Percentiles rank a stretch among this genome's conserved stretches.
Conservation (phyloP, 2,797 vertebrate genomes). For the Typhlichthys subterraneus region DNA sequence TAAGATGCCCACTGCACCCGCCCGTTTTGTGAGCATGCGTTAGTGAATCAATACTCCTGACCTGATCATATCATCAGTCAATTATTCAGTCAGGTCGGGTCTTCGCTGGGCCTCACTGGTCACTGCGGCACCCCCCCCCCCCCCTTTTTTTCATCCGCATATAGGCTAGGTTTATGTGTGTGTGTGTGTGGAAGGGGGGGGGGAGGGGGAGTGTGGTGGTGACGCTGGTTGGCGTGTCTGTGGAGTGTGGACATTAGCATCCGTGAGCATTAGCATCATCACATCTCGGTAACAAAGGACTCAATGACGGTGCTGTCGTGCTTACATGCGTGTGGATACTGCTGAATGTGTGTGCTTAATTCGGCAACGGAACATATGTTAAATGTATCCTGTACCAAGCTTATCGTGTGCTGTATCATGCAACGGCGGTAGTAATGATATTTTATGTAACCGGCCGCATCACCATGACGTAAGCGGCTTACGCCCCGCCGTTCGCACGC, state of each 20-base stretch:
- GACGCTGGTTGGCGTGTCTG: neutral
- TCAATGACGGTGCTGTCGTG: no score
- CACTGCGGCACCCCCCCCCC: neutral
- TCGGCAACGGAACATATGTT: no score
- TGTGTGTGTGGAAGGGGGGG: neutral
- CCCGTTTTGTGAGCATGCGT: neutral
- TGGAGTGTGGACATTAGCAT: neutral
- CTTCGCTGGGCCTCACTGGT: neutral
- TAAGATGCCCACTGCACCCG: neutral
- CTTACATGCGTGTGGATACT: no score
- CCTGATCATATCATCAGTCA: neutral
- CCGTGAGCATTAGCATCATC: neutral
- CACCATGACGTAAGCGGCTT: constrained; percentile 44
- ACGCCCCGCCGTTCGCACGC: constrained; percentile 14
- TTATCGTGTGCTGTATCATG: constrained; percentile 37
- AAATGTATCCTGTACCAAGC: no score
- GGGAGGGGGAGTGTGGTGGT: neutral
- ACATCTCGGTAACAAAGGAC: neutral
- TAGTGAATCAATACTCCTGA: neutral
- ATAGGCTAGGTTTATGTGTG: neutral
- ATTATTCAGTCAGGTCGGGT: neutral
- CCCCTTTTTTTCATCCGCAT: neutral
- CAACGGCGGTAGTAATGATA: constrained; percentile 50
- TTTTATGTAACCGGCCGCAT: constrained; percentile 66
- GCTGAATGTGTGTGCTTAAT: no score